Percentiles rank a stretch among this genome's conserved stretches.
Evolutionary conservation across 1,140 invertebrate species (phyloP).

Genomic region (Drosophila lacteicornis): DNA sequence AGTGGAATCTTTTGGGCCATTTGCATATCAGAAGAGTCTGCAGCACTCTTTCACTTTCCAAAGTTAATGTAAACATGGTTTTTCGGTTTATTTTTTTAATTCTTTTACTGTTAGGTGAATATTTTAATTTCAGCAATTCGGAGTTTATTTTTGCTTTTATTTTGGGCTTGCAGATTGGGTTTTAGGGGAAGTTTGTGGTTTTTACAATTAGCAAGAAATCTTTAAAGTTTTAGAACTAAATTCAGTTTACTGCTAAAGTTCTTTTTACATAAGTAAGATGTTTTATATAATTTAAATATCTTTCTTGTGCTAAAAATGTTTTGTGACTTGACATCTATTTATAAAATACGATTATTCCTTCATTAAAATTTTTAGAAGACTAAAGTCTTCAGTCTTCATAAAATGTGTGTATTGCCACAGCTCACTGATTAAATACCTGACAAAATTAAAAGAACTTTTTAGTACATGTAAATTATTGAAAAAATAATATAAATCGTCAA

Average conservation of each 20-base stretch:
- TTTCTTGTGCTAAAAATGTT: no score
- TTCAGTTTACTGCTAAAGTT: no score
- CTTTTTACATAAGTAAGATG: no score
- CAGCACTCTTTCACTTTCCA: slow-evolving; percentile 9
- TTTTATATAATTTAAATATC: no score
- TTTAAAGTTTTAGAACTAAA: no score
- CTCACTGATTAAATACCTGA: no score
- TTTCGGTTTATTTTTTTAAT: not conserved
- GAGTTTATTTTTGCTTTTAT: not conserved
- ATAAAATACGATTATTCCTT: no score
- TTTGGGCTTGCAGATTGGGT: not conserved
- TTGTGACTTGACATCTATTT: no score
- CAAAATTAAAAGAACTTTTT: not conserved
- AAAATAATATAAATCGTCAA: not conserved
- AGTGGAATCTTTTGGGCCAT: slow-evolving; percentile 5
- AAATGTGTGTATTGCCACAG: no score
- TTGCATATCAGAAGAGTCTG: slow-evolving; percentile 27
- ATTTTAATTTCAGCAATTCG: not conserved
- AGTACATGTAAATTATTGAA: not conserved
- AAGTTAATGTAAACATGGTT: slow-evolving; percentile 8
- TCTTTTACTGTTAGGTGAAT: not conserved
- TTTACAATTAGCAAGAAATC: not conserved
- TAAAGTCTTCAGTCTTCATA: not conserved
- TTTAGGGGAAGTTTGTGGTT: no score
- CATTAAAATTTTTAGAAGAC: not conserved